phyloP scores from a whole-genome alignment of 2,888 invertebrate genomes.

The Geotrupes spiniger region DNA sequence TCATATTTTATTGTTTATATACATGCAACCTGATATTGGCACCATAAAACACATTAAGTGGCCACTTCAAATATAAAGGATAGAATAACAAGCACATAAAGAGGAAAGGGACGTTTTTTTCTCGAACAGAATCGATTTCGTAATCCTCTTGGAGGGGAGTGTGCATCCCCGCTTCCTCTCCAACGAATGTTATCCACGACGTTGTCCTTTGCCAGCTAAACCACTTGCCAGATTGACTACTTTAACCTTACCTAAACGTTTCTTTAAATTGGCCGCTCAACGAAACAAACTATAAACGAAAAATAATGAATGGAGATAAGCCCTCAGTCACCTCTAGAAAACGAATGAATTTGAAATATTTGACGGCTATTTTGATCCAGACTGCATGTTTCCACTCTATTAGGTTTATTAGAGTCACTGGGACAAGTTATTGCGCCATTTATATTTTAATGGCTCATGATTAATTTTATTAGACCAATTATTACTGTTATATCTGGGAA shows the following conservation, averaged over 20 bases:
- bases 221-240: slow-evolving; percentile 31
- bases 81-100: slow-evolving; percentile 48
- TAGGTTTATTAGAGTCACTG: too few relatives aligned
- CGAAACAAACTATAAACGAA: too few relatives aligned
- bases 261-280: too few relatives aligned
- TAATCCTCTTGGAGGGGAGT: slow-evolving; percentile 44
- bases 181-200: slow-evolving; percentile 15
- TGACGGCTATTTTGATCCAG: too few relatives aligned
- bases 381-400: too few relatives aligned
- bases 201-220: slow-evolving; percentile 26
- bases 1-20: slow-evolving; percentile 41
- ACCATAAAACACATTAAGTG: slow-evolving; percentile 47
- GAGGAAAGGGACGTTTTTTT: slow-evolving; percentile 37
- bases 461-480: slow-evolving; percentile 31
- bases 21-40: slow-evolving; percentile 44
- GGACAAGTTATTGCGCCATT: slow-evolving; percentile 16
- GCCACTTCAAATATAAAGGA: slow-evolving; percentile 48
- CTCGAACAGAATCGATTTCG: slow-evolving; percentile 45
- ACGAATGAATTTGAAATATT: too few relatives aligned
- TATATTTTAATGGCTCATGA: slow-evolving; percentile 30
- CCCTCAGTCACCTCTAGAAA: too few relatives aligned
- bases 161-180: slow-evolving; percentile 16
- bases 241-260: slow-evolving; percentile 22
- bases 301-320: too few relatives aligned
- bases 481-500: slow-evolving; percentile 11